Percentiles rank a stretch among this genome's conserved stretches.
Evolutionary conservation across 2,113 vertebrate species (phyloP).

Genomic region (Myodes glareolus): DNA sequence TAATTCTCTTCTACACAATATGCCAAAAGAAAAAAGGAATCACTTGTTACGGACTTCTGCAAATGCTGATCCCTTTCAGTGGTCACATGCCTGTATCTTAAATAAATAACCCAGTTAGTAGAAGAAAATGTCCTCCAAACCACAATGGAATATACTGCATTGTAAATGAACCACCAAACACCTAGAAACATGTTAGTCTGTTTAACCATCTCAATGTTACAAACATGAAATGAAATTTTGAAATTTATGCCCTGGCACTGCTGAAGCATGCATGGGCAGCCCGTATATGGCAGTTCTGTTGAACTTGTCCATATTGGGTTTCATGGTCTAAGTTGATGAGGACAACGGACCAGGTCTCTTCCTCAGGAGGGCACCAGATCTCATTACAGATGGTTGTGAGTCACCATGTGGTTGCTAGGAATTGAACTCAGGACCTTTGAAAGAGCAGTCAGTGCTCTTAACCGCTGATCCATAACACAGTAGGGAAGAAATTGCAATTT

Average conservation of each 20-base stretch:
- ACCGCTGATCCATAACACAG: not conserved
- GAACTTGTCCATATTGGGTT: too few relatives aligned
- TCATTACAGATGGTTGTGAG: too few relatives aligned
- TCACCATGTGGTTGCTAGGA: too few relatives aligned
- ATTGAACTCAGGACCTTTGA: too few relatives aligned
- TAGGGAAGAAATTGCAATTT: constrained; percentile 35
- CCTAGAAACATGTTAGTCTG: not conserved
- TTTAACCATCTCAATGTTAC: constrained; percentile 1
- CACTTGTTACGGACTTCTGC: not conserved
- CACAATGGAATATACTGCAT: not conserved
- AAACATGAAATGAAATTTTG: not conserved
- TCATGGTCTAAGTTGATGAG: too few relatives aligned
- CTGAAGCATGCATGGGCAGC: too few relatives aligned
- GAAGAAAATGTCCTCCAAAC: constrained; percentile 14
- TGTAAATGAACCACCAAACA: not conserved
- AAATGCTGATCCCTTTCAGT: not conserved
- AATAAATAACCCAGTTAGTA: constrained; percentile 23
- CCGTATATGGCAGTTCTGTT: too few relatives aligned
- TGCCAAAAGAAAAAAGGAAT: not conserved
- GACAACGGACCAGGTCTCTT: too few relatives aligned
- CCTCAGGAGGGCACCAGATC: too few relatives aligned
- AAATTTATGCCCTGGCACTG: too few relatives aligned
- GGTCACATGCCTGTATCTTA: not conserved
- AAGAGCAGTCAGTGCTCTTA: too few relatives aligned
- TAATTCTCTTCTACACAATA: not conserved